A percentile compares a stretch with the other conserved stretches of the same genome.
Evolutionary conservation across 92 coral and sea anemone species (phyloP).

Genomic region (Plumapathes pennacea): DNA sequence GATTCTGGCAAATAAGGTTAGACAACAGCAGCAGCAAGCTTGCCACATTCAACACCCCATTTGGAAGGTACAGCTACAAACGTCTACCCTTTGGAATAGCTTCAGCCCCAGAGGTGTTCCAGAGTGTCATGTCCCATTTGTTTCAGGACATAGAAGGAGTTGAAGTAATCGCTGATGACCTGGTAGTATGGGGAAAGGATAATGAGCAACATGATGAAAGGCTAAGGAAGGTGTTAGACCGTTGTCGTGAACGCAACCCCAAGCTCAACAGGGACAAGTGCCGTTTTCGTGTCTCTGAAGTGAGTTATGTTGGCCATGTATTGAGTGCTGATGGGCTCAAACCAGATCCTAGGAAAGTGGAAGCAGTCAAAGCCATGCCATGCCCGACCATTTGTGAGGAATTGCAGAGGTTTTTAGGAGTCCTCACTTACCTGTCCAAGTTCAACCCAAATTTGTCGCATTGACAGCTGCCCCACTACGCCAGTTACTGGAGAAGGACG

Average conservation of each 20-base stretch:
- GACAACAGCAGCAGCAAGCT: constrained; percentile 38
- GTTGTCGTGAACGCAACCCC: constrained; percentile 16
- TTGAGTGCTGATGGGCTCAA: constrained; percentile 25
- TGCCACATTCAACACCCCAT: constrained; percentile 31
- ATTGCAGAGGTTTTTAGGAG: constrained; percentile 24
- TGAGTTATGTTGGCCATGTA: constrained; percentile 27
- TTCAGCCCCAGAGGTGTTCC: constrained; percentile 22
- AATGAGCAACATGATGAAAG: constrained; percentile 28
- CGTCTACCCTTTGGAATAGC: constrained; percentile 32
- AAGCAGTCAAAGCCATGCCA: constrained; percentile 21
- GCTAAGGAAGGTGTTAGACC: constrained; percentile 32
- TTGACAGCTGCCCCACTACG: constrained; percentile 18
- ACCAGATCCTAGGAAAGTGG: constrained; percentile 33
- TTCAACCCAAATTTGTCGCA: constrained; percentile 30
- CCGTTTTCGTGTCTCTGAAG: constrained; percentile 36
- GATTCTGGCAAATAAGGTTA: constrained; percentile 23
- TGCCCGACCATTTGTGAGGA: constrained; percentile 9
- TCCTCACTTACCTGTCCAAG: constrained; percentile 18
- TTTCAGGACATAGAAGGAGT: constrained; percentile 19
- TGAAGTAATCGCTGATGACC: constrained; percentile 29
- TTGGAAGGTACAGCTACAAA: constrained; percentile 31
- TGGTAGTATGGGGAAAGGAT: constrained; percentile 27
- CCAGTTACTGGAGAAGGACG: constrained; percentile 29
- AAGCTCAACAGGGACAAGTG: constrained; percentile 34
- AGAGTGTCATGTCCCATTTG: constrained; percentile 23